These are phyloP conservation scores for Leuciscus waleckii DNA, from an alignment of 2,797 vertebrate genomes.

Conservation along the genomic window DNA sequence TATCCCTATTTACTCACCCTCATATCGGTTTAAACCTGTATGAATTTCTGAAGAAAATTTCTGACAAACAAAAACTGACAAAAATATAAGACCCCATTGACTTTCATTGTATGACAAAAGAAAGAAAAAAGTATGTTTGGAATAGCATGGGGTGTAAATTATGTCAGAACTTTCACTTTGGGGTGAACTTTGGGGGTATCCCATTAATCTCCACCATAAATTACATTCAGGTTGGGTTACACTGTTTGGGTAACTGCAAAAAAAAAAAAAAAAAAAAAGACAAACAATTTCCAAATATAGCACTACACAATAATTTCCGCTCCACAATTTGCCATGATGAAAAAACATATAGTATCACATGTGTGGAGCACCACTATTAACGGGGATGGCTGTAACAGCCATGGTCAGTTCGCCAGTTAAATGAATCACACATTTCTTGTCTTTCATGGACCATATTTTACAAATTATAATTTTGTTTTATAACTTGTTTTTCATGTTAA, in stretches of 20 bases:
- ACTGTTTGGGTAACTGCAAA: neutral
- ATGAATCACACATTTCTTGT: neutral
- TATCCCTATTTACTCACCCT: neutral
- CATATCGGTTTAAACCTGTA: neutral
- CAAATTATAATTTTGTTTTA: neutral
- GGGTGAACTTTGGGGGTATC: no score
- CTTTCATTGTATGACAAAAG: neutral
- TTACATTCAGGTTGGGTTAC: neutral
- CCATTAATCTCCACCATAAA: neutral
- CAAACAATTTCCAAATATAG: neutral
- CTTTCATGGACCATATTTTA: neutral
- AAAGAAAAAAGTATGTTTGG: neutral
- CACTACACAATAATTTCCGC: neutral
- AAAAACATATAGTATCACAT: neutral
- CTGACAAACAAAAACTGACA: neutral
- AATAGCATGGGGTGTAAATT: neutral
- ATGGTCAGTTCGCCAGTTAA: neutral
- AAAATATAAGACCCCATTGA: neutral
- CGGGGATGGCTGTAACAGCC: neutral
- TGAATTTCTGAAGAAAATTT: neutral
- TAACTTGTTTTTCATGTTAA: neutral
- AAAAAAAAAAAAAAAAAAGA: no score
- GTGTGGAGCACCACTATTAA: neutral
- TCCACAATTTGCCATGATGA: neutral
- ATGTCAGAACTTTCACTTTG: neutral